Base-by-base conservation (phyloP, 2,113 vertebrate species). In the Hydropotes inermis region DNA sequence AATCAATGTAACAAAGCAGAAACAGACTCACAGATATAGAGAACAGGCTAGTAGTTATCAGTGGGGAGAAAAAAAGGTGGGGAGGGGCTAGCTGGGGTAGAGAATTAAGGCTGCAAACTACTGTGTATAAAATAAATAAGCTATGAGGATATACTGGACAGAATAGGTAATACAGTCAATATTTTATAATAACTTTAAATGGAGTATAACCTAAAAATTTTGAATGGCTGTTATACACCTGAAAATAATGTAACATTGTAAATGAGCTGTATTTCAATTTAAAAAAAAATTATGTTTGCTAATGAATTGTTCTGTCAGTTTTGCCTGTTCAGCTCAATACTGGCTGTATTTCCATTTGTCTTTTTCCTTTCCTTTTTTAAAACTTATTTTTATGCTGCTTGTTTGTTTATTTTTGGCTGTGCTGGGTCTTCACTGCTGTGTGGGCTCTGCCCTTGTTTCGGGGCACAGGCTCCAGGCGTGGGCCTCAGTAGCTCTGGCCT, bases 401-500 rank as follows among this genome's bases (percentile, higher is more conserved):
- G 2, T 11, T 6, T 6, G 2, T 23, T 13, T 60, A 27, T 12
- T 1, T 39, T 3, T 3, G 10, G 19, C 67, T 3, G 67, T 23
- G 67, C 67, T 23, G 19, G n/a, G n/a, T 12, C n/a, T 23, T 10
- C 1, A 5, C 67, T 12, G 67, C n/a, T 0, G 1, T 21, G 67
- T 4, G 19, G n/a, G n/a, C 67, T 1, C 1, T 13, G 12, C 67
- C 36, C 19, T 3, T 36, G 16, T 23, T 70, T 6, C 6, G 10
- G n/a, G 3, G 19, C 19, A 1, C 19, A 6, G n/a, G n/a, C 67
- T 23, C n/a, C 17, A n/a, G 4, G n/a, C 10, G 5, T 3, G 67
- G n/a, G 5, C n/a, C 3, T 16, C 17, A 0, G n/a, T 23, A 5
- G 3, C 6, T 23, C 0, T 2, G 10, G 67, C n/a, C 67, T 3